Conservation (phyloP, 2,797 vertebrate species). For the Luscinia megarhynchos region DNA sequence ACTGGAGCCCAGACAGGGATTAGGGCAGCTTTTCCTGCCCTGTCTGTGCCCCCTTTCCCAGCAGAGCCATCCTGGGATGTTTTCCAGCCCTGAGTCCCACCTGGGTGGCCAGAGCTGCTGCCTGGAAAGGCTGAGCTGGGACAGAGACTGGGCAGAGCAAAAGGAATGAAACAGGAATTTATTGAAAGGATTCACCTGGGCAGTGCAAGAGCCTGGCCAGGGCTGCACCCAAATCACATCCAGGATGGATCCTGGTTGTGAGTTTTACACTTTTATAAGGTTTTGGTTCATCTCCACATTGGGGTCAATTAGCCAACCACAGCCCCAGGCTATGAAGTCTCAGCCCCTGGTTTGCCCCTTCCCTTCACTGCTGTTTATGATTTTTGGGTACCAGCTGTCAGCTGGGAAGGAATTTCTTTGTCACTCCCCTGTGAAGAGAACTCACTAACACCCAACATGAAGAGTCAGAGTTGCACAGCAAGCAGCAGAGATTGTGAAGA, state of each 20-base stretch:
- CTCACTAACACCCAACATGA: background rate
- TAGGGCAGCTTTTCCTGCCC: background rate
- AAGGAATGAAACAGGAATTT: background rate
- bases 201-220: background rate
- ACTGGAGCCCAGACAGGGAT: background rate
- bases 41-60: background rate
- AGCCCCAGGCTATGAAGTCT: too few species aligned
- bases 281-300: too few species aligned
- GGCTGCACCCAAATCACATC: background rate
- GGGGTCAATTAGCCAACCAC: too few species aligned
- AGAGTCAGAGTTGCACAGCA: background rate
- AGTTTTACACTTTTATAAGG: too few species aligned
- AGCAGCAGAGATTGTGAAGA: background rate
- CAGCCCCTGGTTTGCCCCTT: too few species aligned
- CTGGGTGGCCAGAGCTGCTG: too few species aligned
- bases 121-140: background rate
- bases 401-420: background rate
- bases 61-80: too few species aligned
- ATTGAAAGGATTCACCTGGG: background rate
- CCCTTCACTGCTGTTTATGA: too few species aligned
- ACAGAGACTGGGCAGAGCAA: background rate
- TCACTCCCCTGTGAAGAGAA: background rate
- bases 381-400: too few species aligned
- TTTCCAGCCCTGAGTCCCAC: too few species aligned
- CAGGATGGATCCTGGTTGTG: background rate